Evolutionary conservation across 2,113 vertebrate genomes (phyloP).

Genomic region (Pollimyrus isidori): DNA sequence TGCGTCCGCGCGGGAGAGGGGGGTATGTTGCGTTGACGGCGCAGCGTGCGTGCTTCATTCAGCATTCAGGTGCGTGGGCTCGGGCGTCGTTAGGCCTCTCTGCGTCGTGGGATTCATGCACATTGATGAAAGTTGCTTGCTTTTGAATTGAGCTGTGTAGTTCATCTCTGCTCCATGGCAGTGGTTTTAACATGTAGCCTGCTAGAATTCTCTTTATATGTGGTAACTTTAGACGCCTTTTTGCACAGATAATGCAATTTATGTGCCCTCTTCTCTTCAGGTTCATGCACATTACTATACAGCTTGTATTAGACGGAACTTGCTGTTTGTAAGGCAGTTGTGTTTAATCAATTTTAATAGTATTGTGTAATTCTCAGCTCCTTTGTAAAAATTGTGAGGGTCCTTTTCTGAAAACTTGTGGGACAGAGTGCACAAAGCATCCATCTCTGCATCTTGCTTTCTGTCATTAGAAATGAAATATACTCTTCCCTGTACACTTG

Average conservation of each 20-base stretch:
- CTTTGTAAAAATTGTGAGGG: not conserved
- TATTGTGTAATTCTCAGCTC: not conserved
- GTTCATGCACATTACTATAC: not conserved
- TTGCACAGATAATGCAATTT: not conserved
- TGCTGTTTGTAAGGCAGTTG: not conserved
- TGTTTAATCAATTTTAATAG: not conserved
- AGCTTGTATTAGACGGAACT: not conserved
- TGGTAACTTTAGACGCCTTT: not conserved
- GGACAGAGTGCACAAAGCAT: not conserved
- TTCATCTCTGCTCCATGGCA: not conserved
- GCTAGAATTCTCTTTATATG: not conserved
- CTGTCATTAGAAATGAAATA: not conserved
- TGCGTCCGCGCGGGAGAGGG: not conserved
- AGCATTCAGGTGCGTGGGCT: not conserved
- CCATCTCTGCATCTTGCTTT: not conserved
- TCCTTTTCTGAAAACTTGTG: not conserved
- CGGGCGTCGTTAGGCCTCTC: not conserved
- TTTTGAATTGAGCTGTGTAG: not conserved
- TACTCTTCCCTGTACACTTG: not conserved
- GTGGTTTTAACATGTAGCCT: not conserved
- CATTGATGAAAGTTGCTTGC: not conserved
- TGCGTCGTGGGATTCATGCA: not conserved
- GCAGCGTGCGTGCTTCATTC: constrained; percentile 47
- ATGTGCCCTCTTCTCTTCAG: not conserved
- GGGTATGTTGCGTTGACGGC: constrained; percentile 43